Percentiles rank a stretch among this genome's conserved stretches.
Conservation (phyloP, 2,113 vertebrate species). For the Zeus faber region DNA sequence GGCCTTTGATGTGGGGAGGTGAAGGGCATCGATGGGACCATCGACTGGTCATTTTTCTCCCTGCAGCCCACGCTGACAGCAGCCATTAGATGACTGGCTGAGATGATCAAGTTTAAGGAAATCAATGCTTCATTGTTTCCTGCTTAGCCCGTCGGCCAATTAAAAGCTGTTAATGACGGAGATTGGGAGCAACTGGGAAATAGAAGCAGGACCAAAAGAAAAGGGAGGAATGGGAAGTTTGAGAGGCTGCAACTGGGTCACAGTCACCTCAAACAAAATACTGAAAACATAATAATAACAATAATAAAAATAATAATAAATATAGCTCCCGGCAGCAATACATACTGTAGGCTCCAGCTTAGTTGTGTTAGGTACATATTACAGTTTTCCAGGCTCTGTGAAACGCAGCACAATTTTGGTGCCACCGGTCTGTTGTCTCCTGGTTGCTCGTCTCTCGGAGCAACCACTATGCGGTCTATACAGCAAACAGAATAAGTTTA, state of each 20-base stretch:
- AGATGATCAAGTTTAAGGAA: conserved; percentile 73
- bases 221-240: neutral
- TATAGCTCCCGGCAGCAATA: no score
- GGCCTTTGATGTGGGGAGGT: conserved; percentile 64
- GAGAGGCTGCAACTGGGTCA: neutral
- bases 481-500: no score
- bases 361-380: no score
- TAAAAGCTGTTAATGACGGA: conserved; percentile 68
- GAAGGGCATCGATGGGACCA: conserved; percentile 68
- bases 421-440: no score
- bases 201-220: conserved; percentile 29
- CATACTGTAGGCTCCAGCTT: no score
- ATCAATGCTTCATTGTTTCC: conserved; percentile 74
- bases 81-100: conserved; percentile 67
- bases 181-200: conserved; percentile 35
- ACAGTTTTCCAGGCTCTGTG: no score
- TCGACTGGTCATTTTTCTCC: conserved; percentile 68
- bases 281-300: neutral
- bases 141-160: conserved; percentile 69
- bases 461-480: no score
- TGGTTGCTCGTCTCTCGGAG: no score
- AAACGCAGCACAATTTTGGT: no score
- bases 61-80: conserved; percentile 57
- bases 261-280: neutral
- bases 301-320: no score